phyloP scores from a whole-genome alignment of 2,797 vertebrate species.

The Echiichthys vipera region DNA sequence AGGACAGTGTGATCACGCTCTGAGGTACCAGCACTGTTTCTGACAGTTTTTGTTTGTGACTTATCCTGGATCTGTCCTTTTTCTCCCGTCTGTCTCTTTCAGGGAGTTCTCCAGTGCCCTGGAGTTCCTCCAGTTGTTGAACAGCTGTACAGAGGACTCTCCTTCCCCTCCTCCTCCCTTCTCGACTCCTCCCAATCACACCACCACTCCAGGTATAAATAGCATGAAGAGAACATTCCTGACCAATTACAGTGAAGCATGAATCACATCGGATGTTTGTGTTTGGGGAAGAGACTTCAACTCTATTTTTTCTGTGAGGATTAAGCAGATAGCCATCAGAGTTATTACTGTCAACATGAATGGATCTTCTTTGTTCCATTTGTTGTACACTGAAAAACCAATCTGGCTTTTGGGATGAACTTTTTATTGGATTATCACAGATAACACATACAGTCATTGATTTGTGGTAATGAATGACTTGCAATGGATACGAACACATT shows the following conservation, averaged over 20 bases:
- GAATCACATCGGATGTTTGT: slow-evolving; percentile 20
- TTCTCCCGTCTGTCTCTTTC: slow-evolving; percentile 4
- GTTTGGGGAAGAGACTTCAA: background rate
- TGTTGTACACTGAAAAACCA: background rate
- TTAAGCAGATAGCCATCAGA: slow-evolving; percentile 27
- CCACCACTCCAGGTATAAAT: slow-evolving; percentile 78
- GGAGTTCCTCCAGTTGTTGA: slow-evolving; percentile 93
- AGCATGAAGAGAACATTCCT: background rate
- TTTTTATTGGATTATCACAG: slow-evolving; percentile 45
- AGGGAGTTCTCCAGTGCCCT: slow-evolving; percentile 93
- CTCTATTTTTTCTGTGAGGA: background rate
- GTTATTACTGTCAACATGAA: slow-evolving; percentile 7
- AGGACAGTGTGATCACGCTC: too few species aligned
- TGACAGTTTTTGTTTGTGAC: background rate
- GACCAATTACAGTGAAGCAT: background rate
- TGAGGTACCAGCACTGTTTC: accelerated
- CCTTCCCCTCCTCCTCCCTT: slow-evolving; percentile 78
- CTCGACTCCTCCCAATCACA: slow-evolving; percentile 80
- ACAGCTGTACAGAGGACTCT: slow-evolving; percentile 92
- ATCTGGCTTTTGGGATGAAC: slow-evolving; percentile 23
- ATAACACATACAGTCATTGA: slow-evolving; percentile 34
- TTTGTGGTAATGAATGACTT: slow-evolving; percentile 33
- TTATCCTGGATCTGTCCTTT: background rate
- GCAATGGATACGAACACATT: slow-evolving; percentile 3
- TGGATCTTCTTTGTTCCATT: slow-evolving; percentile 22